Conservation (phyloP, 2,888 invertebrate genomes). For the Watsonalla binaria region DNA sequence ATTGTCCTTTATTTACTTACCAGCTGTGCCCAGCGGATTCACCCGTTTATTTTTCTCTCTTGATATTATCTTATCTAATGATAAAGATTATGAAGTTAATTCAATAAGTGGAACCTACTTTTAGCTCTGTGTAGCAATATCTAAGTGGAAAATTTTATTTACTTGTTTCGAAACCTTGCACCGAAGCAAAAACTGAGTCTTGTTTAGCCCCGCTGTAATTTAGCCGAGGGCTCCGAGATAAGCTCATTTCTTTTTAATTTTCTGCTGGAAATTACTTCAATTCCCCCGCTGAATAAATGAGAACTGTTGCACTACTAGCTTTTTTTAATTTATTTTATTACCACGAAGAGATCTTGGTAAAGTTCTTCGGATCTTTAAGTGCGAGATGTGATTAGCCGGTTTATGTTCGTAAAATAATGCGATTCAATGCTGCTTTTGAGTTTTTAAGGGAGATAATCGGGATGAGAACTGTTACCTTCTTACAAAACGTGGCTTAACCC, state of each 20-base stretch:
- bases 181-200: slow-evolving; percentile 27
- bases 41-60: no score
- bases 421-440: background rate
- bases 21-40: no score
- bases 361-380: slow-evolving; percentile 32
- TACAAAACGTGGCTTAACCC: background rate
- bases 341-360: slow-evolving; percentile 32
- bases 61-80: no score
- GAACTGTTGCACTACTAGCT: slow-evolving; percentile 44
- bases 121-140: background rate
- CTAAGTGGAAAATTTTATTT: background rate
- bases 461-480: background rate
- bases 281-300: slow-evolving; percentile 62
- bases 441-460: background rate
- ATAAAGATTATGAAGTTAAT: no score
- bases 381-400: slow-evolving; percentile 39
- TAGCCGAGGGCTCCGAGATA: slow-evolving; percentile 54
- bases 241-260: slow-evolving; percentile 68
- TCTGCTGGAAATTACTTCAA: slow-evolving; percentile 63
- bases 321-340: slow-evolving; percentile 44
- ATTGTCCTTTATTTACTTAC: no score
- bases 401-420: background rate
- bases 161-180: slow-evolving; percentile 8
- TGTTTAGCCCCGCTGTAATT: slow-evolving; percentile 52
- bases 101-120: no score